Evolutionary conservation across 2,113 vertebrate species (phyloP).

Genomic region (Tor tambroides): DNA sequence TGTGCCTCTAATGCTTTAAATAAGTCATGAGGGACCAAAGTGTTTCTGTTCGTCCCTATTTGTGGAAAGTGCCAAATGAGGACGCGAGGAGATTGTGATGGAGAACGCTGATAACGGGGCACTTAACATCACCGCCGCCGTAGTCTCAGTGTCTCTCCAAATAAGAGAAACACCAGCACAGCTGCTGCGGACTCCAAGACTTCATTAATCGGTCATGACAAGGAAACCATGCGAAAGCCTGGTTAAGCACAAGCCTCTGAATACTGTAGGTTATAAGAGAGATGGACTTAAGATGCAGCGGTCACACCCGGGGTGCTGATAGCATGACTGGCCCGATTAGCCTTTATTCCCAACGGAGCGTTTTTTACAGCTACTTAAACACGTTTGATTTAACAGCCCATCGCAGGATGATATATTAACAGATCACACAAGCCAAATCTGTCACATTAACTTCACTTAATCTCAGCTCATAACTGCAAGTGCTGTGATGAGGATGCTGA

Average conservation of each 20-base stretch:
- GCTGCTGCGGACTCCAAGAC: constrained; percentile 50
- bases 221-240: constrained; percentile 46
- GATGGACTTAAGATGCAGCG: constrained; percentile 52
- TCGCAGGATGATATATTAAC: constrained; percentile 70
- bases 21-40: constrained; percentile 13
- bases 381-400: constrained; percentile 66
- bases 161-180: constrained; percentile 41
- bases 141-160: constrained; percentile 14
- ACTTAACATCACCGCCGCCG: constrained; percentile 23
- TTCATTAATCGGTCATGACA: constrained; percentile 58
- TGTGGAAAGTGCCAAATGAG: constrained; percentile 22
- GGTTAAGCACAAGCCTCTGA: constrained; percentile 59
- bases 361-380: constrained; percentile 74
- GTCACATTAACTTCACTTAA: constrained; percentile 49
- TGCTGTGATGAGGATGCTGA: constrained; percentile 27
- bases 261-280: constrained; percentile 58
- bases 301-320: constrained; percentile 59
- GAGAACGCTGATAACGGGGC: constrained; percentile 31
- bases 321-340: constrained; percentile 62
- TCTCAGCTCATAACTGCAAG: constrained; percentile 42
- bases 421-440: constrained; percentile 59
- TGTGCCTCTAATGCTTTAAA: constrained; percentile 25
- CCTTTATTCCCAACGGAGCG: constrained; percentile 64
- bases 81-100: constrained; percentile 28
- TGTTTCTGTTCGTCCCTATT: constrained; percentile 4